Conservation (phyloP, 37 sponge, comb jelly and placozoan species). For the Bolinopsis microptera region DNA sequence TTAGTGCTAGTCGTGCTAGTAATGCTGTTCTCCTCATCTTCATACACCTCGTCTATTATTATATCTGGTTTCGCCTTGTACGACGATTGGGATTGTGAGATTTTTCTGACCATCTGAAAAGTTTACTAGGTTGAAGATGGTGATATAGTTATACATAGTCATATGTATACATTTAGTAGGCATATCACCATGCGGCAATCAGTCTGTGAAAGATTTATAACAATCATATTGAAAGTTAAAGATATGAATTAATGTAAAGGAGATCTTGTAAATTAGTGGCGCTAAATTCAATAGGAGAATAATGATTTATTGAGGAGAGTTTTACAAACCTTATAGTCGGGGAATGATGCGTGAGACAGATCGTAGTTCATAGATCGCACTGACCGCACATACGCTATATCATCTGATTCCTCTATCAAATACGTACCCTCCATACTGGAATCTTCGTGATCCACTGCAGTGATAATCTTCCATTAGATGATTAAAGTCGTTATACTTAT, state of each 20-base stretch:
- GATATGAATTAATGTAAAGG: no score
- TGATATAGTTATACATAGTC: no score
- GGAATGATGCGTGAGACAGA: neutral
- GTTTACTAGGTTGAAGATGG: neutral
- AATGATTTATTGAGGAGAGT: no score
- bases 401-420: constrained; percentile 33
- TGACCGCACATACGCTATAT: constrained; percentile 10
- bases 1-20: neutral
- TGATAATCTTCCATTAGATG: no score
- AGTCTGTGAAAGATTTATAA: no score
- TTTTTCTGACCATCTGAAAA: neutral
- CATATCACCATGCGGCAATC: no score
- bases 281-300: no score
- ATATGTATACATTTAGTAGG: neutral
- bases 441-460: neutral
- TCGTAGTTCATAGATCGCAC: neutral
- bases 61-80: neutral
- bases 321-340: constrained; percentile 52
- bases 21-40: neutral
- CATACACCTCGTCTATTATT: neutral
- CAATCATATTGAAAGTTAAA: no score
- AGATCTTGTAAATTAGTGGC: no score
- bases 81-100: constrained; percentile 11
- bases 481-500: no score
- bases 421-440: neutral